phyloP scores from a whole-genome alignment of 2,797 vertebrate genomes.

The Cetoscarus ocellatus region DNA sequence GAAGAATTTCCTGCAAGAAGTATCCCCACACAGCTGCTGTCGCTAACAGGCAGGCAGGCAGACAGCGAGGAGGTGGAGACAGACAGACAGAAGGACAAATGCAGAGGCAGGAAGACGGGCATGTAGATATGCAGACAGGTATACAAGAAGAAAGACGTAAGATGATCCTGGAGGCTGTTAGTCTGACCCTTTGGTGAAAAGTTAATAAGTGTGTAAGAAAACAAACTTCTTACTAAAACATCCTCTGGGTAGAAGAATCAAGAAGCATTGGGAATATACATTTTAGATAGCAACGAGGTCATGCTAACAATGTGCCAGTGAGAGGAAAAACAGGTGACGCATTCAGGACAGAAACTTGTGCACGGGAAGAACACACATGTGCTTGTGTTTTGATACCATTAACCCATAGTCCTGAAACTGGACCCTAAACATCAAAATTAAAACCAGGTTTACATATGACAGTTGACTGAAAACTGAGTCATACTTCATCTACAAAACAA shows the following conservation, averaged over 20 bases:
- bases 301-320: neutral
- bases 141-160: constrained; percentile 17
- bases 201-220: neutral
- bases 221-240: neutral
- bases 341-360: neutral
- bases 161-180: constrained; percentile 29
- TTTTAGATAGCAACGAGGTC: constrained; percentile 15
- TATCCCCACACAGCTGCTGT: constrained; percentile 76
- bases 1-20: constrained; percentile 75
- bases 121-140: constrained; percentile 30
- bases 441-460: too few species aligned
- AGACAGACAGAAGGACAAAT: constrained; percentile 49
- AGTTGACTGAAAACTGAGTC: too few species aligned
- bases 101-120: constrained; percentile 34
- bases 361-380: neutral
- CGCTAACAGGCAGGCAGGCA: constrained; percentile 68
- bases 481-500: too few species aligned
- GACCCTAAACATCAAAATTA: too few species aligned
- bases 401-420: too few species aligned
- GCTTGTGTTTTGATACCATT: too few species aligned
- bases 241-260: neutral
- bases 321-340: constrained; percentile 3
- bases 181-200: constrained; percentile 10
- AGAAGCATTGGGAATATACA: neutral
- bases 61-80: constrained; percentile 39